Evolutionary conservation across 2,113 vertebrate genomes (phyloP), one percentile per base, ranked within the genome.

Genomic region (Xenus cinereus): DNA sequence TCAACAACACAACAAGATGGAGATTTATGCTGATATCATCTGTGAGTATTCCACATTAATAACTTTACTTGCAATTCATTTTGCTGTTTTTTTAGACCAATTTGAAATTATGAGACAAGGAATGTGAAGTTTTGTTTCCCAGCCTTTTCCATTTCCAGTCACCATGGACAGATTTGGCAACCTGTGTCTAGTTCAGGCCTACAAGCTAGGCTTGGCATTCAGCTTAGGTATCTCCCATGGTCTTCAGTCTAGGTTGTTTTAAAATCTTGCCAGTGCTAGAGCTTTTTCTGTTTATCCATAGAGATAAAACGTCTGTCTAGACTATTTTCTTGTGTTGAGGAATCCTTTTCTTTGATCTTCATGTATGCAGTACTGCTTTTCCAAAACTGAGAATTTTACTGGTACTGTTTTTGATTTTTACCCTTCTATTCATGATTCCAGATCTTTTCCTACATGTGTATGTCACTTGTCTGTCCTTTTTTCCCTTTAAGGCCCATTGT

Each of bases 1-100:
- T 16, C 99, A 99, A 96, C 99, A 99, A 17, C 99, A 99, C 84
- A 98, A 98, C 83, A 99, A 99, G 93, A 99, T 99, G 99, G 99
- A 99, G 93, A 98, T 99, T 83, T 99, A 99, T 9, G 99, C 99
- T 26, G 99, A 99, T 95, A 99, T 99, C 94, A 99, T 99, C 28
- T 99, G 99, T 99, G 95, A 98, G 98, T 97, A 91, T 90, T 80
- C n/a, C 23, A 75, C 30, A 33, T 57, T 46, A 72, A 22, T 21
- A 72, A 72, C 28, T 71, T 84, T 67, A 33, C 6, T 45, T 90
- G 11, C 24, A 33, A 5, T 87, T 22, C 33, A 17, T 74, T 91
- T 84, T 90, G 6, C 45, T 66, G 4, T 51, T 85, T 43, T 83
- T 79, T 48, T 93, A 79, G 83, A 60, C 18, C 37, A 60, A 45